These are phyloP conservation scores for Andrena camellia DNA, from an alignment of 2,888 invertebrate genomes.

Conservation along the genomic window DNA sequence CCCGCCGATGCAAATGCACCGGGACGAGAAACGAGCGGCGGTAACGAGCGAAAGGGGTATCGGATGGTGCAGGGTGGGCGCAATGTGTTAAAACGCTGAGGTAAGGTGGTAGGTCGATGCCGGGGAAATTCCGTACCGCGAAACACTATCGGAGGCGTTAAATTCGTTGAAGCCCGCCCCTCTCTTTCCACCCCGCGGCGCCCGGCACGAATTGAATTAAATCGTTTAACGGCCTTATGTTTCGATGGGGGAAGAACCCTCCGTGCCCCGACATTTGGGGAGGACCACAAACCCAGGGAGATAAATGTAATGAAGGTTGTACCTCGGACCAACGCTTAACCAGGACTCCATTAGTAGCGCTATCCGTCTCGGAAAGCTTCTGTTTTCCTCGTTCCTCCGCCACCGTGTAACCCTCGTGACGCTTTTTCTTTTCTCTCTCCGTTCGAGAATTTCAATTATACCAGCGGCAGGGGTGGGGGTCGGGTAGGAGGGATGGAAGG, in stretches of 20 bases:
- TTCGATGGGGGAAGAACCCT: constrained; percentile 75
- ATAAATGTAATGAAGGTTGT: constrained; percentile 84
- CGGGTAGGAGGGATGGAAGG: constrained; percentile 4
- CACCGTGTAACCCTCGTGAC: constrained; percentile 20
- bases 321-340: constrained; percentile 79
- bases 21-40: not conserved
- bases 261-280: constrained; percentile 72
- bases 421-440: constrained; percentile 38
- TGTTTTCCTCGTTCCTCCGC: constrained; percentile 48
- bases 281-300: constrained; percentile 78
- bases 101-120: constrained; percentile 58
- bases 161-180: constrained; percentile 74
- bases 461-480: constrained; percentile 28
- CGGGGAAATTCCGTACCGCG: constrained; percentile 70
- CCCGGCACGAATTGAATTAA: constrained; percentile 81
- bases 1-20: constrained; percentile 27
- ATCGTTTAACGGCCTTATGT: constrained; percentile 84
- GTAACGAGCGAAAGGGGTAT: constrained; percentile 20
- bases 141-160: constrained; percentile 79
- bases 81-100: constrained; percentile 66
- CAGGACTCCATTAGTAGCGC: constrained; percentile 78
- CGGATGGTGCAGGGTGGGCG: not conserved
- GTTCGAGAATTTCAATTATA: constrained; percentile 74
- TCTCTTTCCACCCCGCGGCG: constrained; percentile 16
- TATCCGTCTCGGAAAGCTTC: constrained; percentile 71